A percentile compares a stretch with the other conserved stretches of the same genome.
phyloP scores from a whole-genome alignment of 2,113 vertebrate genomes.

The Xenopus laevis region DNA sequence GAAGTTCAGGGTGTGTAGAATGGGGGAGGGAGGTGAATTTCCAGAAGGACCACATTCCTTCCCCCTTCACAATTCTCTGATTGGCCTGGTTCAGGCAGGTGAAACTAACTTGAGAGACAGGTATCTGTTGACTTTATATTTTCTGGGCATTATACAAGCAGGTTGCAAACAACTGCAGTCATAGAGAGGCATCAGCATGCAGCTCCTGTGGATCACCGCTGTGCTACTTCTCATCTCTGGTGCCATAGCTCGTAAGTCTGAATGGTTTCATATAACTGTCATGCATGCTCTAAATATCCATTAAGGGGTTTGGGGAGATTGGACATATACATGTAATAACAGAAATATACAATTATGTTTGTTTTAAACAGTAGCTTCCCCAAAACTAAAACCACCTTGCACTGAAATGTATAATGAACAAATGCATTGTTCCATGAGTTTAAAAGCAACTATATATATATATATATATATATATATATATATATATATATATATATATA shows the following conservation, averaged over 20 bases:
- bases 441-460: too few species aligned
- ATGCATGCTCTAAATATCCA: too few species aligned
- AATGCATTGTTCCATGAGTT: too few species aligned
- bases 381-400: too few species aligned
- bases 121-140: neutral
- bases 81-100: conserved; percentile 15
- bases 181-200: conserved; percentile 4
- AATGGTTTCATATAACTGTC: too few species aligned
- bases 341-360: too few species aligned
- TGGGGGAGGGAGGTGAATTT: conserved; percentile 29
- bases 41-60: conserved; percentile 39
- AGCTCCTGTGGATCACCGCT: neutral
- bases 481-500: too few species aligned
- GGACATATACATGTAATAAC: too few species aligned
- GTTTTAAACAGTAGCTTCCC: too few species aligned
- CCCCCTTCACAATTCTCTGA: neutral
- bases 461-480: too few species aligned
- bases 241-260: conserved; percentile 18
- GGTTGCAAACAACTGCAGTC: neutral
- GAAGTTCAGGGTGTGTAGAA: neutral
- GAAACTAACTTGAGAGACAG: conserved; percentile 25
- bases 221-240: conserved; percentile 14
- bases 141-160: conserved; percentile 1
- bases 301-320: too few species aligned
- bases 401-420: too few species aligned